Percentiles rank a stretch among this genome's conserved stretches.
Conservation (phyloP, 1,140 invertebrate species). For the Drosophila gunungcola region DNA sequence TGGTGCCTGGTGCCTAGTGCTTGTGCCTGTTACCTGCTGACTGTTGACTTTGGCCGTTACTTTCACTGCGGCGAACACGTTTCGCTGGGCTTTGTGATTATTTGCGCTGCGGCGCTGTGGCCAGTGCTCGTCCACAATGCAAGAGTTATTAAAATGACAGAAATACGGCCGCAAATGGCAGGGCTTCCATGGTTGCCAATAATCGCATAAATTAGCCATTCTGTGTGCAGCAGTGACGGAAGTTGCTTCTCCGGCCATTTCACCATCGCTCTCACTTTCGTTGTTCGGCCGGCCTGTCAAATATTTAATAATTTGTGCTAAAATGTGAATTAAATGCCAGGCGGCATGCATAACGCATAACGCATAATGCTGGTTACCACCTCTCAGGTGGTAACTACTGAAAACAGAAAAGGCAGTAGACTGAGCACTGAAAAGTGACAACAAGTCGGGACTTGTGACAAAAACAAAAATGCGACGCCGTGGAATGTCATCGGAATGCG, state of each 20-base stretch:
- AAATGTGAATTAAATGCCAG: slow-evolving; percentile 70
- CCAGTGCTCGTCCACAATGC: slow-evolving; percentile 40
- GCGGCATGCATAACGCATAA: slow-evolving; percentile 72
- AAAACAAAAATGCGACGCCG: slow-evolving; percentile 54
- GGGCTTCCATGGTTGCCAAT: slow-evolving; percentile 53
- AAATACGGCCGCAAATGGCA: slow-evolving; percentile 20
- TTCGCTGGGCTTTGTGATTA: slow-evolving; percentile 52
- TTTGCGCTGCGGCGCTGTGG: not conserved
- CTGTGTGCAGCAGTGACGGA: slow-evolving; percentile 61
- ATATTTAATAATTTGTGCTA: slow-evolving; percentile 81
- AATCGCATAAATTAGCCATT: slow-evolving; percentile 80
- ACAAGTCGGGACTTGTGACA: slow-evolving; percentile 3
- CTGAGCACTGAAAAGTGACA: slow-evolving; percentile 16
- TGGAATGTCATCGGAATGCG: slow-evolving; percentile 76
- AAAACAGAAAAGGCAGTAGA: not conserved
- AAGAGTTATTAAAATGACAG: slow-evolving; percentile 67
- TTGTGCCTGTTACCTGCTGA: slow-evolving; percentile 7
- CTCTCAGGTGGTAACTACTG: not conserved
- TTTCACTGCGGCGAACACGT: slow-evolving; percentile 77
- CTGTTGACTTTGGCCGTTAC: slow-evolving; percentile 52
- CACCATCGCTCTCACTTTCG: slow-evolving; percentile 71
- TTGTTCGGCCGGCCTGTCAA: slow-evolving; percentile 54
- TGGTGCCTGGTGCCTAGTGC: slow-evolving; percentile 8
- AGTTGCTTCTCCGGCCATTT: slow-evolving; percentile 21
- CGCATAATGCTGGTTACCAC: slow-evolving; percentile 27